phyloP scores from a whole-genome alignment of 2,113 vertebrate species.

The Oxygymnocypris stewartii region DNA sequence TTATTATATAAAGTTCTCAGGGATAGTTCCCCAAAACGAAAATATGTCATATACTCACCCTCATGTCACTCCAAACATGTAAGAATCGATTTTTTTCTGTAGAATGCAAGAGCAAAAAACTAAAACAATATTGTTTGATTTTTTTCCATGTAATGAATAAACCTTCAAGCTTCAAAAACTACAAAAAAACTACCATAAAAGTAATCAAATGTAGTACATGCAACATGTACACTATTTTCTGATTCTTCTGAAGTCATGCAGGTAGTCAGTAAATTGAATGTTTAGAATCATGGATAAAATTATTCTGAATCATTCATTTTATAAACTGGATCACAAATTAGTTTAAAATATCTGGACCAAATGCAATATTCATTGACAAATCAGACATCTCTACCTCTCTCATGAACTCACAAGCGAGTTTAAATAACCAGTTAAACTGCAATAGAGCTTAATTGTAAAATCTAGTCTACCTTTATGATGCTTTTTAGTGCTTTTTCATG shows the following conservation, averaged over 20 bases:
- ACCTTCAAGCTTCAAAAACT: not conserved
- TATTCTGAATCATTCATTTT: too few relatives aligned
- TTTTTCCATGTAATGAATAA: not conserved
- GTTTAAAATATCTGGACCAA: too few relatives aligned
- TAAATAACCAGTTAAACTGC: not conserved
- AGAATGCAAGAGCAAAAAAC: not conserved
- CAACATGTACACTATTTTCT: not conserved
- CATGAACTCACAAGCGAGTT: not conserved
- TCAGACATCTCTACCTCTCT: not conserved
- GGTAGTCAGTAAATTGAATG: not conserved
- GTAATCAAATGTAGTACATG: not conserved
- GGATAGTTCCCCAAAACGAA: too few relatives aligned
- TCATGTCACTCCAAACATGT: too few relatives aligned
- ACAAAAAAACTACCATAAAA: not conserved
- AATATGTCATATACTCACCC: too few relatives aligned
- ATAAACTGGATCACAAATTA: too few relatives aligned
- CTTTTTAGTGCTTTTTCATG: not conserved
- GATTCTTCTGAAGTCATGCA: not conserved
- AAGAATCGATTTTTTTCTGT: too few relatives aligned
- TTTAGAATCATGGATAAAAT: not conserved
- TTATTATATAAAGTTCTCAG: too few relatives aligned
- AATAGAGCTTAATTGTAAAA: not conserved
- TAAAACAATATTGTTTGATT: not conserved
- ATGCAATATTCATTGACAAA: not conserved
- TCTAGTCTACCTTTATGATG: not conserved